A percentile compares a stretch with the other conserved stretches of the same genome.
These are phyloP conservation scores for Antennarius striatus DNA, from an alignment of 2,113 vertebrate species.

Conservation along the genomic window DNA sequence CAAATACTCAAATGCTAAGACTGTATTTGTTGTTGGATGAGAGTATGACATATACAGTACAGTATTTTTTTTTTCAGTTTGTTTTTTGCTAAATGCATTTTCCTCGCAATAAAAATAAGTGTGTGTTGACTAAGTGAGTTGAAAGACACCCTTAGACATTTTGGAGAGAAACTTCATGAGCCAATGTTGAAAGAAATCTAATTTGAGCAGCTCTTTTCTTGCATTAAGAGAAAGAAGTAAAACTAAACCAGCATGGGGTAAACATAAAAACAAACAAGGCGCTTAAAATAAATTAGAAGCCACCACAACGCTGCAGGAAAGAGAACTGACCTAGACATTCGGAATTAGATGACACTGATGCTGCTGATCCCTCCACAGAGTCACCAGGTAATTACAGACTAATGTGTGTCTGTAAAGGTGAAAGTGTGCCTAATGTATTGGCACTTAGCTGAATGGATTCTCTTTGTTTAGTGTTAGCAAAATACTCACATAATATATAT, in stretches of 20 bases:
- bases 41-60: not conserved
- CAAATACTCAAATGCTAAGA: not conserved
- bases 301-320: not conserved
- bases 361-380: constrained; percentile 30
- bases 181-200: not conserved
- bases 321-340: constrained; percentile 23
- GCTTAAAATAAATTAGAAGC: no score
- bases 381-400: constrained; percentile 43
- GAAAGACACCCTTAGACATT: not conserved
- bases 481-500: not conserved
- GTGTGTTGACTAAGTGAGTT: no score
- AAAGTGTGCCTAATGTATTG: constrained; percentile 16
- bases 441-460: constrained; percentile 23
- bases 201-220: not conserved
- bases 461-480: not conserved
- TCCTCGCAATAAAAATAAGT: no score
- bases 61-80: not conserved
- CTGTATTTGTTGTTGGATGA: not conserved
- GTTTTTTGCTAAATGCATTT: no score
- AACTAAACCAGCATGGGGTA: no score
- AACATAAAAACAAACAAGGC: no score
- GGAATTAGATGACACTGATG: constrained; percentile 16
- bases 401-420: constrained; percentile 40
- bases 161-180: not conserved
- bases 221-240: no score